Percentiles rank a stretch among this genome's conserved stretches.
These are phyloP conservation scores for Pollenia labialis DNA, from an alignment of 2,888 invertebrate species.

Conservation along the genomic window DNA sequence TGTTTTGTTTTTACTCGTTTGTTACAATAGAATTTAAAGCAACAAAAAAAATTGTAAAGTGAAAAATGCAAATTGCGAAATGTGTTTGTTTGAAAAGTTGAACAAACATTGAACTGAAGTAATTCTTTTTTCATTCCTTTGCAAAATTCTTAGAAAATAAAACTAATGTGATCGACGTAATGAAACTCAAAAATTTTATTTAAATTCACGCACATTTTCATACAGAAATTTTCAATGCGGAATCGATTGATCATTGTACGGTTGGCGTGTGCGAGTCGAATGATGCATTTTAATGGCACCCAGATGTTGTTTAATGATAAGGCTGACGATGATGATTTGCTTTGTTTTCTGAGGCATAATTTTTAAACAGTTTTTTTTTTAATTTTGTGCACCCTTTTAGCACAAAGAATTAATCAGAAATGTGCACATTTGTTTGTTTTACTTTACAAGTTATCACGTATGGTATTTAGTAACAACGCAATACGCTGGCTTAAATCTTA, in stretches of 20 bases:
- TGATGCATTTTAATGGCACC: constrained; percentile 58
- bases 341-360: constrained; percentile 32
- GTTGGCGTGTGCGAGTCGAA: constrained; percentile 28
- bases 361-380: constrained; percentile 8
- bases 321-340: constrained; percentile 33
- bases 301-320: constrained; percentile 65
- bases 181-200: constrained; percentile 26
- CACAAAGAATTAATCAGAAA: not conserved
- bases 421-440: no score
- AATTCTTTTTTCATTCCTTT: constrained; percentile 17
- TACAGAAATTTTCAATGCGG: constrained; percentile 12
- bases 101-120: constrained; percentile 56
- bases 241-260: constrained; percentile 54
- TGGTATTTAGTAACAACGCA: no score
- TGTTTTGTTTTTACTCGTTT: constrained; percentile 23
- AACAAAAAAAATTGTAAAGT: constrained; percentile 46
- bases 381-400: not conserved
- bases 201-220: constrained; percentile 62
- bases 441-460: no score
- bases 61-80: constrained; percentile 58
- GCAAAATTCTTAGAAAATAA: constrained; percentile 2
- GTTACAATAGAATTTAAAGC: constrained; percentile 39
- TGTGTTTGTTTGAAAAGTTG: constrained; percentile 58
- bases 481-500: no score
- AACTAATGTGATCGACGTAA: constrained; percentile 59